Conservation (phyloP, 2,113 vertebrate species). For the Callionymus lyra region DNA sequence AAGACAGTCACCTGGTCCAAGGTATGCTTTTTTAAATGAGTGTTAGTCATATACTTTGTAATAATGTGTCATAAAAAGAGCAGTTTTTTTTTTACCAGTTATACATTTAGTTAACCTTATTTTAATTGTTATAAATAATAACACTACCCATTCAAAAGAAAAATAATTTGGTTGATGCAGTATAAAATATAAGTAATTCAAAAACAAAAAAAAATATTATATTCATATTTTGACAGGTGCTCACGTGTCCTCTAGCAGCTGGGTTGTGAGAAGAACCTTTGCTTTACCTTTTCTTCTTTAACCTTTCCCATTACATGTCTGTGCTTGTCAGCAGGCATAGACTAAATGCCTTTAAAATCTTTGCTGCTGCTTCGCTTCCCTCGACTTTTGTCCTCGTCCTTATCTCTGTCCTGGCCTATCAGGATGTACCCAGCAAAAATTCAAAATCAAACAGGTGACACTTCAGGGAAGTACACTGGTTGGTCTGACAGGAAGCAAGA, state of each 20-base stretch:
- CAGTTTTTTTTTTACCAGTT: no score
- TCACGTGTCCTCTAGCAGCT: neutral
- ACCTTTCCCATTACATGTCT: slow-evolving; percentile 32
- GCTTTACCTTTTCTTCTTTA: slow-evolving; percentile 16
- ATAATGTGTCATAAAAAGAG: no score
- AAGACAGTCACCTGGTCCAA: slow-evolving; percentile 65
- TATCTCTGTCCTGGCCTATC: slow-evolving; percentile 4
- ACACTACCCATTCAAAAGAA: no score
- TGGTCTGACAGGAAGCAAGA: slow-evolving; percentile 7
- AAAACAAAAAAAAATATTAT: no score
- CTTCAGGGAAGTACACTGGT: slow-evolving; percentile 6
- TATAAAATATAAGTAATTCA: no score
- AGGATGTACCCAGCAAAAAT: slow-evolving; percentile 3
- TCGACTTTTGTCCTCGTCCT: neutral
- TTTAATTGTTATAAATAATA: no score
- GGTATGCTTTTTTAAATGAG: no score
- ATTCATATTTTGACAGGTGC: no score
- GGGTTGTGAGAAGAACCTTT: slow-evolving; percentile 3
- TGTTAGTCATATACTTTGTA: no score
- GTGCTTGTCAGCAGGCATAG: slow-evolving; percentile 35
- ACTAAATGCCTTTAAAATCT: slow-evolving; percentile 18
- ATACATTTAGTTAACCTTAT: no score
- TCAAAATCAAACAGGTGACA: slow-evolving; percentile 2
- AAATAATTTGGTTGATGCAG: no score
- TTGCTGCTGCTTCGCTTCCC: neutral